Evolutionary conservation across 1,140 invertebrate species (phyloP).

Genomic region (Formica selysi): DNA sequence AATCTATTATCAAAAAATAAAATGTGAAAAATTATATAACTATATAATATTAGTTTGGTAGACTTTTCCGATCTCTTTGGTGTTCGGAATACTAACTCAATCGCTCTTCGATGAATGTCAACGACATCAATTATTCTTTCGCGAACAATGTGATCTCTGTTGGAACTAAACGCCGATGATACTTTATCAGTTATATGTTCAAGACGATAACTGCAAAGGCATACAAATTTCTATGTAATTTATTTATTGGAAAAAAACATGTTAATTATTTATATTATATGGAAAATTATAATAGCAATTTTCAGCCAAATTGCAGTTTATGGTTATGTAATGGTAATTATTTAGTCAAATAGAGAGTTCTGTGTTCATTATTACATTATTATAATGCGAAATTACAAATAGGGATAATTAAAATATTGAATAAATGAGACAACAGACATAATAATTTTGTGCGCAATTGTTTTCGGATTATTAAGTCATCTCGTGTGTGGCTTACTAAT

Average conservation of each 20-base stretch:
- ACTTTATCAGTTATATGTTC: constrained; percentile 14
- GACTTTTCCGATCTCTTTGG: too few species aligned
- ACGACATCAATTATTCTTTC: constrained; percentile 6
- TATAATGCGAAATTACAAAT: background rate
- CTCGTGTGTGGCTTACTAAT: background rate
- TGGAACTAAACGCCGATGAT: background rate
- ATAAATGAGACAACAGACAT: background rate
- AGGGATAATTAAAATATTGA: background rate
- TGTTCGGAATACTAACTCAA: constrained; percentile 18
- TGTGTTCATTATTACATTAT: constrained; percentile 2
- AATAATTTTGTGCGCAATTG: background rate
- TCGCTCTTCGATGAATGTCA: constrained; percentile 37
- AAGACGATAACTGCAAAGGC: constrained; percentile 36
- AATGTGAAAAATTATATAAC: too few species aligned
- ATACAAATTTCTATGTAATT: constrained; percentile 7
- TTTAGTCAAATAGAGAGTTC: background rate
- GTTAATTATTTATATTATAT: constrained; percentile 3
- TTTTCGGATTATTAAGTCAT: constrained; percentile 27
- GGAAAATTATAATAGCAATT: background rate
- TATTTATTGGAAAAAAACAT: background rate
- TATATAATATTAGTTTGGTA: too few species aligned
- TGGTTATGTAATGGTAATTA: too few species aligned
- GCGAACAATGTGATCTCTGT: constrained; percentile 17
- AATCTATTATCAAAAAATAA: too few species aligned
- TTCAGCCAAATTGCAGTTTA: background rate